phyloP scores from a whole-genome alignment of 2,797 vertebrate species.

The Acrossocheilus wenchowensis region DNA sequence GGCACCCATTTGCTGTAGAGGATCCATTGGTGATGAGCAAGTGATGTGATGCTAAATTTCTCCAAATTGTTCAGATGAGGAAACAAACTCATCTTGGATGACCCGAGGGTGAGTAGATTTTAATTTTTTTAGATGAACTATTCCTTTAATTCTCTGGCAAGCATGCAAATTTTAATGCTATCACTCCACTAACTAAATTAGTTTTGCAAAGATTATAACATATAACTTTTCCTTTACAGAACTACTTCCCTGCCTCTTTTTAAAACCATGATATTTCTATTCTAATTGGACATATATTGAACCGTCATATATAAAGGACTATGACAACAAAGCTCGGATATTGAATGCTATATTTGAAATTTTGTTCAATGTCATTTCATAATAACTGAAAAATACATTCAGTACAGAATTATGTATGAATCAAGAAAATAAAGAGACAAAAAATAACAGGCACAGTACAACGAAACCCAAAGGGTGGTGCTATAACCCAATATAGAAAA shows the following conservation, averaged over 20 bases:
- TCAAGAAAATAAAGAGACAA: not conserved
- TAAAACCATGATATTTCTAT: not conserved
- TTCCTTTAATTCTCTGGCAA: not conserved
- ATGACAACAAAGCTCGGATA: not conserved
- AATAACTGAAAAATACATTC: conserved; percentile 15
- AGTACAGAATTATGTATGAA: not conserved
- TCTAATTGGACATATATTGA: not conserved
- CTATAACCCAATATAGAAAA: not conserved
- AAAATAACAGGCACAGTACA: not conserved
- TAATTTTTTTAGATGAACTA: not conserved
- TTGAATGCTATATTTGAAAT: conserved; percentile 18
- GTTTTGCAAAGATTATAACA: not conserved
- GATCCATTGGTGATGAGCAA: not conserved
- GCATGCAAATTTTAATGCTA: not conserved
- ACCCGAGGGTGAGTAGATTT: not conserved
- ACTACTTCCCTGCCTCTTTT: not conserved
- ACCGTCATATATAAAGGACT: not conserved
- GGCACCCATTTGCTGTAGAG: not conserved
- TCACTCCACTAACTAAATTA: not conserved
- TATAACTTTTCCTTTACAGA: not conserved
- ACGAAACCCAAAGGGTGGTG: not conserved
- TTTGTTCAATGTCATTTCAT: conserved; percentile 19
- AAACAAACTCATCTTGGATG: not conserved
- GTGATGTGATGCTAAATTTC: not conserved
- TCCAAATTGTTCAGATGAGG: not conserved